These are phyloP conservation scores for Clarias laeviceps DNA, from an alignment of 2,797 vertebrate species.

Conservation along the genomic window DNA sequence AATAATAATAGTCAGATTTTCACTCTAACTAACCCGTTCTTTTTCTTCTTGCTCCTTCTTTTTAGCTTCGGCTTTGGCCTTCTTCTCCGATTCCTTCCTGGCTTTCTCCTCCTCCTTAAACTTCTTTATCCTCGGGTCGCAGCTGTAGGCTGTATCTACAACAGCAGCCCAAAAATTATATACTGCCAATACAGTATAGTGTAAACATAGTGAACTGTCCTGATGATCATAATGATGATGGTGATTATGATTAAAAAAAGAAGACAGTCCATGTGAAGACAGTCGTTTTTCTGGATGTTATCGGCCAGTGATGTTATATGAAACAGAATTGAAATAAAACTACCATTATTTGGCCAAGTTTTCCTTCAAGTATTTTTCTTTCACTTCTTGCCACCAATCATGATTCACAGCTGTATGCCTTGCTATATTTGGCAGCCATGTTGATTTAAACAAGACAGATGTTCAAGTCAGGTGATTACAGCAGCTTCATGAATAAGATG, in stretches of 20 bases:
- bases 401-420: not conserved
- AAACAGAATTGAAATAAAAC: too few species aligned
- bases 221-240: not conserved
- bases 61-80: conserved; percentile 94
- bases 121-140: conserved; percentile 96
- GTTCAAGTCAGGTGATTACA: not conserved
- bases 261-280: too few species aligned
- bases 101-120: conserved; percentile 98
- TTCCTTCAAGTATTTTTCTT: not conserved
- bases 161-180: conserved; percentile 29
- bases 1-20: not conserved
- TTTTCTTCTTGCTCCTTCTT: conserved; percentile 93
- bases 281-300: too few species aligned
- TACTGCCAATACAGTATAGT: not conserved
- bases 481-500: not conserved
- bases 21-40: conserved; percentile 81
- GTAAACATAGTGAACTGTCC: not conserved
- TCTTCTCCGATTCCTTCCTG: conserved; percentile 97
- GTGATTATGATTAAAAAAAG: too few species aligned
- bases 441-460: not conserved
- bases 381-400: not conserved
- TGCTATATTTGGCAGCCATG: not conserved
- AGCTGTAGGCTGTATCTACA: conserved; percentile 93
- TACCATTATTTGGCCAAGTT: too few species aligned
- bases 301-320: too few species aligned